Base-by-base conservation (phyloP, 2,113 vertebrate species). In the Nothobranchius kuhntae region DNA sequence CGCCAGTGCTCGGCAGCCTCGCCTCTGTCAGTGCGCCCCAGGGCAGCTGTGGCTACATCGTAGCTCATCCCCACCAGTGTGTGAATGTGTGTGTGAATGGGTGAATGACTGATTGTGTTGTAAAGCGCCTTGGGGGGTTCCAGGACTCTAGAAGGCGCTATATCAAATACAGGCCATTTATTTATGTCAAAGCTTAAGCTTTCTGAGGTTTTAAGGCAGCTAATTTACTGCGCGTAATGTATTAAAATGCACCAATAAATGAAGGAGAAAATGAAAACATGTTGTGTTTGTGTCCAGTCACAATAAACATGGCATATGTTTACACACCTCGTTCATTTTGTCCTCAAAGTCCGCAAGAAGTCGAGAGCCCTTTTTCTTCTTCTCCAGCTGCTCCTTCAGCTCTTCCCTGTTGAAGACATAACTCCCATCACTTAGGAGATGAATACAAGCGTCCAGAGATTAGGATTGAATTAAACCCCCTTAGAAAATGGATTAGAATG, bases 301-400 rank as follows among this genome's bases (percentile, higher is more conserved):
- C 30, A 30, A 30, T 3, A 1, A 30, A 30, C 30, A 30, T 1
- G 15, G 14, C n/a, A 51, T 51, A 1, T 21, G 21, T 21, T 21
- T 21, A 21, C 48, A 21, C 88, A 99, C 98, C 94, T 95, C 94
- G 15, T 99, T 98, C 98, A 99, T 99, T 92, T 96, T 98, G 89
- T 99, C 97, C 90, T 99, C 97, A 93, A 99, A 99, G 82, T 99
- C 98, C 81, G 97, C 98, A 87, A 99, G 90, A 54, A 97, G 93
- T 82, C 94, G 94, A 15, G 98, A 99, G 56, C 98, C 97, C 74
- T 99, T 99, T 86, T 98, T 99, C 88, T 99, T 99, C 91, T 96
- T 98, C 86, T 99, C 97, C 70, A 99, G 89, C 82, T 98, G 97
- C 63, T 99, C 97, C 86, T 99, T 99, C 42, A 99, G 93, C 91